Conservation (phyloP, 2,797 vertebrate species). For the Eleutherodactylus coqui region DNA sequence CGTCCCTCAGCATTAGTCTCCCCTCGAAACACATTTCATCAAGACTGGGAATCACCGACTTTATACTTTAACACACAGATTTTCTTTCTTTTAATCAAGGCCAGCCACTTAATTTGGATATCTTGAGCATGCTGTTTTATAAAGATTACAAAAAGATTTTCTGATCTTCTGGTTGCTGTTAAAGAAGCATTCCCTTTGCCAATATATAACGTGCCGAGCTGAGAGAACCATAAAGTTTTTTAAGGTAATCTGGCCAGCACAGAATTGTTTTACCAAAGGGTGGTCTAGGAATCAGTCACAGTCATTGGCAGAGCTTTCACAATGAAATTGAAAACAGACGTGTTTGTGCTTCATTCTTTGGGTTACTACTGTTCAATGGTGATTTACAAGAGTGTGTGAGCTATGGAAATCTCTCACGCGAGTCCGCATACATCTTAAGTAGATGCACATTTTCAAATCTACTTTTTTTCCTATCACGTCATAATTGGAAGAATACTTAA, state of each 20-base stretch:
- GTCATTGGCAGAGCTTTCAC: constrained; percentile 82
- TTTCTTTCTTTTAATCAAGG: constrained; percentile 58
- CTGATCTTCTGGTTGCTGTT: constrained; percentile 66
- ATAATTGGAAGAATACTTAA: constrained; percentile 62
- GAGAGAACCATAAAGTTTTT: constrained; percentile 67
- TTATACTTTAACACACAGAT: constrained; percentile 44
- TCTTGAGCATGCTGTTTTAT: constrained; percentile 48
- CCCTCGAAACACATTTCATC: constrained; percentile 32
- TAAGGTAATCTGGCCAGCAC: constrained; percentile 80
- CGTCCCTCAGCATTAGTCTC: constrained; percentile 2
- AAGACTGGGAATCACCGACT: constrained; percentile 35
- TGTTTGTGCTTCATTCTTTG: constrained; percentile 86
- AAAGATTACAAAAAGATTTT: constrained; percentile 63
- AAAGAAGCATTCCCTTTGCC: constrained; percentile 61
- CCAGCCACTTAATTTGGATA: constrained; percentile 53
- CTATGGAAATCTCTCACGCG: constrained; percentile 88
- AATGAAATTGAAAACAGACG: constrained; percentile 90
- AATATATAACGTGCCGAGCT: constrained; percentile 66
- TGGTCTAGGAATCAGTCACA: constrained; percentile 84
- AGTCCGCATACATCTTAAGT: constrained; percentile 82
- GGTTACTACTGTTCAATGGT: constrained; percentile 89
- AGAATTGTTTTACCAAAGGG: constrained; percentile 79
- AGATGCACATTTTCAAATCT: constrained; percentile 82
- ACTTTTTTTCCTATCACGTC: constrained; percentile 67
- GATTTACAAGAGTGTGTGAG: constrained; percentile 89